Evolutionary conservation across 2,888 invertebrate genomes (phyloP).

Genomic region (Steinernema hermaphroditum): DNA sequence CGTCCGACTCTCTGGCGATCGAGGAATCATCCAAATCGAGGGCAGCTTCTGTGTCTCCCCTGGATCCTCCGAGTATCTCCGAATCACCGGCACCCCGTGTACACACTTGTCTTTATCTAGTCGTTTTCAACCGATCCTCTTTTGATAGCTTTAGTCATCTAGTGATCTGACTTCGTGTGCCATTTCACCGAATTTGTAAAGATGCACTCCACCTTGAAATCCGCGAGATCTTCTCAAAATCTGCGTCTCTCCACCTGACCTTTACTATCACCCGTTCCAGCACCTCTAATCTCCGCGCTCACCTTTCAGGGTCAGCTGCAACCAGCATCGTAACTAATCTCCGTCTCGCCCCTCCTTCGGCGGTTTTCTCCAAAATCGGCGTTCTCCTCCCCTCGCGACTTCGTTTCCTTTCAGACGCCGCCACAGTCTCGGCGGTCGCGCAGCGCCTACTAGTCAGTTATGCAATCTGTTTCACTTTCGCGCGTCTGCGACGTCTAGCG

Average conservation of each 20-base stretch:
- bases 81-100: too few relatives aligned
- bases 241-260: neutral
- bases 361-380: neutral
- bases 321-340: neutral
- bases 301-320: slow-evolving; percentile 4
- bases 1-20: too few relatives aligned
- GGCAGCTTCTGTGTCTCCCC: too few relatives aligned
- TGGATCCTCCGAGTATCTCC: too few relatives aligned
- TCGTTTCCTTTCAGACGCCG: neutral
- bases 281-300: neutral
- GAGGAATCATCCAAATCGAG: too few relatives aligned
- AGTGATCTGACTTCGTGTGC: too few relatives aligned
- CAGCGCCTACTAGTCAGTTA: neutral
- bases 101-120: too few relatives aligned
- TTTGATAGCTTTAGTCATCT: too few relatives aligned
- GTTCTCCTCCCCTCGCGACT: slow-evolving; percentile 9
- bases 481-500: neutral
- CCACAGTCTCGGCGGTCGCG: neutral
- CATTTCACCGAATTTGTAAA: too few relatives aligned
- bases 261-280: neutral
- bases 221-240: too few relatives aligned
- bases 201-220: too few relatives aligned
- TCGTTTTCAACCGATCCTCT: too few relatives aligned
- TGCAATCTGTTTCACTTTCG: slow-evolving; percentile 10
- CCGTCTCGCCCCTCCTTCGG: neutral